phyloP scores from a whole-genome alignment of 2,888 invertebrate genomes.

The Oscheius sp. region DNA sequence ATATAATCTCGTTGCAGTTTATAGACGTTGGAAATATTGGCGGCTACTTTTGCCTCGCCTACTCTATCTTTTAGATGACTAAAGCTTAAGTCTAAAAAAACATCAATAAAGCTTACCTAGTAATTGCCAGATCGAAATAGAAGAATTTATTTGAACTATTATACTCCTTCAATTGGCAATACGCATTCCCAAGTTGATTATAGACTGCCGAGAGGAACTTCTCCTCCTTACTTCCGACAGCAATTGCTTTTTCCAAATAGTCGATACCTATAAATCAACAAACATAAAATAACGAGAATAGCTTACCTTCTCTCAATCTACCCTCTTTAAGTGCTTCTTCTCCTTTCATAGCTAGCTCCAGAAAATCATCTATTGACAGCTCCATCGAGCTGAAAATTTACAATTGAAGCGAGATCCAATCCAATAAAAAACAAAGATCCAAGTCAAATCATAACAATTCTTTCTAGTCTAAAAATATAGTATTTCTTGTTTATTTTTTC shows the following conservation, averaged over 20 bases:
- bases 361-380: no score
- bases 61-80: slow-evolving; percentile 76
- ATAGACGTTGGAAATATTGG: slow-evolving; percentile 94
- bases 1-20: slow-evolving; percentile 97
- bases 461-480: no score
- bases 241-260: slow-evolving; percentile 95
- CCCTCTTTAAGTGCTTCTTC: slow-evolving; percentile 5
- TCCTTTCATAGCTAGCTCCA: slow-evolving; percentile 22
- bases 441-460: no score
- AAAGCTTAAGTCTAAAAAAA: slow-evolving; percentile 28
- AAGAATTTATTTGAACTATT: slow-evolving; percentile 96
- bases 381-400: no score
- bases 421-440: no score
- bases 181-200: slow-evolving; percentile 96
- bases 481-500: no score
- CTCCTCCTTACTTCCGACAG: slow-evolving; percentile 90
- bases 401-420: no score
- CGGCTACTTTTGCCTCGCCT: slow-evolving; percentile 97
- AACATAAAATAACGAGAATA: neutral
- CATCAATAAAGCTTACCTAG: slow-evolving; percentile 77
- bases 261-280: slow-evolving; percentile 81
- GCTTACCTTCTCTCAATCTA: slow-evolving; percentile 10
- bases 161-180: slow-evolving; percentile 95
- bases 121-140: slow-evolving; percentile 90
- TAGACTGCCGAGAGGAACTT: slow-evolving; percentile 95